A percentile compares a stretch with the other conserved stretches of the same genome.
phyloP scores from a whole-genome alignment of 2,797 vertebrate genomes.

The Notolepis coatsorum region DNA sequence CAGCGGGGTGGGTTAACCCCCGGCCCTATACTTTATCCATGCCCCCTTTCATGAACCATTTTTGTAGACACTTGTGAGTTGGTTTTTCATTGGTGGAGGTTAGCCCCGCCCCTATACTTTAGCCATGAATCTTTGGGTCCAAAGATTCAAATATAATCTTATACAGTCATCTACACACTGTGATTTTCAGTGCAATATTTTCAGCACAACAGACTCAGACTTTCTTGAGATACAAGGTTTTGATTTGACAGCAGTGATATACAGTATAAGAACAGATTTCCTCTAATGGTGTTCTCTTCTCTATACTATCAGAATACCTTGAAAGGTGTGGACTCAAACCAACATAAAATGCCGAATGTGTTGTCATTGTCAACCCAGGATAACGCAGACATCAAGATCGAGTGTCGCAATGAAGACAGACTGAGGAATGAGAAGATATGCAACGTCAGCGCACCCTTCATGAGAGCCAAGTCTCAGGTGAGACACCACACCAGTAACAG shows the following conservation, averaged over 20 bases:
- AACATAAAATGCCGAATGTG: background rate
- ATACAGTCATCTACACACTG: too few relatives aligned
- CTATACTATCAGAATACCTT: background rate
- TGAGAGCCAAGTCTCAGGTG: constrained; percentile 92
- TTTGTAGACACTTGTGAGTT: too few relatives aligned
- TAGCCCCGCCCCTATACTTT: too few relatives aligned
- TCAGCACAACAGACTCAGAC: too few relatives aligned
- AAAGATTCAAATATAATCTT: too few relatives aligned
- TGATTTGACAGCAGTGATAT: too few relatives aligned
- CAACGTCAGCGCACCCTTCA: constrained; percentile 93
- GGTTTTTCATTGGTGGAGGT: too few relatives aligned
- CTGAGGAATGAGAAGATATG: constrained; percentile 85
- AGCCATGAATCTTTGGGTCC: too few relatives aligned
- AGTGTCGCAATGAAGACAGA: constrained; percentile 84
- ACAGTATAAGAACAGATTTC: background rate
- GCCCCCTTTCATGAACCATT: too few relatives aligned
- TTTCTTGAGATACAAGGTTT: too few relatives aligned
- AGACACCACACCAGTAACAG: constrained; percentile 12
- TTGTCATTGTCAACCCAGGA: constrained; percentile 77
- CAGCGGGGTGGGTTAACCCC: too few relatives aligned
- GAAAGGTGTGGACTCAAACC: background rate
- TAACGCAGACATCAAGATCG: constrained; percentile 88
- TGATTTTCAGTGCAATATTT: background rate
- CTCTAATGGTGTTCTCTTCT: background rate
- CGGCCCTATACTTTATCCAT: too few relatives aligned